Evolutionary conservation across 1,140 invertebrate genomes (phyloP).

Genomic region (Asbolus verrucosus): DNA sequence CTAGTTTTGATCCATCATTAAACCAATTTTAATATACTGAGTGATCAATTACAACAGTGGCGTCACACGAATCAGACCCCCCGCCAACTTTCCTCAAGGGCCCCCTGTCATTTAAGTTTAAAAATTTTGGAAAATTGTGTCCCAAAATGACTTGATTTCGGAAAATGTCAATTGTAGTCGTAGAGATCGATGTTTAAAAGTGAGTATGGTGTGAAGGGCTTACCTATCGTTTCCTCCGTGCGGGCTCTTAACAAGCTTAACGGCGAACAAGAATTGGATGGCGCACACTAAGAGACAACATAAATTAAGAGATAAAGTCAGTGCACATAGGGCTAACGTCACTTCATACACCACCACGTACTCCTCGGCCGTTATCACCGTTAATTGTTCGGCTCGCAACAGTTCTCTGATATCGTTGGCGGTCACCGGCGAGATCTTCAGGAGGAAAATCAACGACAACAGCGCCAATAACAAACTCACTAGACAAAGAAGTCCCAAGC

Average conservation of each 20-base stretch:
- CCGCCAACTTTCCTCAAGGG: no score
- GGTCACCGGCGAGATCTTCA: constrained; percentile 82
- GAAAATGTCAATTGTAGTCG: no score
- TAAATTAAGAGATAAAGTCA: constrained; percentile 88
- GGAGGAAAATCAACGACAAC: constrained; percentile 84
- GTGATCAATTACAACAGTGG: constrained; percentile 2
- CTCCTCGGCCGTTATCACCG: constrained; percentile 77
- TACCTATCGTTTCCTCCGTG: constrained; percentile 67
- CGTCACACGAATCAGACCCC: no score
- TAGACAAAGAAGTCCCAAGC: constrained; percentile 85
- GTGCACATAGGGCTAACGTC: constrained; percentile 86
- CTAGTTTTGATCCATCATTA: constrained; percentile 3
- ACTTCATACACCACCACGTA: constrained; percentile 92
- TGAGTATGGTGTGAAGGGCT: constrained; percentile 3
- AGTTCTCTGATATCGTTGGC: constrained; percentile 68
- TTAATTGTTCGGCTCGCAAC: constrained; percentile 69
- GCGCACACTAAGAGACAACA: constrained; percentile 93
- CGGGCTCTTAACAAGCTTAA: constrained; percentile 87
- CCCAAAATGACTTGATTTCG: no score
- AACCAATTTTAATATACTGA: background rate
- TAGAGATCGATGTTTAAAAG: no score
- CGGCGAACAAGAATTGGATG: constrained; percentile 93
- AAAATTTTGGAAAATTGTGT: no score
- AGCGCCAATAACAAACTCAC: constrained; percentile 85
- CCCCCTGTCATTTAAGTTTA: no score